phyloP scores from a whole-genome alignment of 2,797 vertebrate species.

The Lepus townsendii region DNA sequence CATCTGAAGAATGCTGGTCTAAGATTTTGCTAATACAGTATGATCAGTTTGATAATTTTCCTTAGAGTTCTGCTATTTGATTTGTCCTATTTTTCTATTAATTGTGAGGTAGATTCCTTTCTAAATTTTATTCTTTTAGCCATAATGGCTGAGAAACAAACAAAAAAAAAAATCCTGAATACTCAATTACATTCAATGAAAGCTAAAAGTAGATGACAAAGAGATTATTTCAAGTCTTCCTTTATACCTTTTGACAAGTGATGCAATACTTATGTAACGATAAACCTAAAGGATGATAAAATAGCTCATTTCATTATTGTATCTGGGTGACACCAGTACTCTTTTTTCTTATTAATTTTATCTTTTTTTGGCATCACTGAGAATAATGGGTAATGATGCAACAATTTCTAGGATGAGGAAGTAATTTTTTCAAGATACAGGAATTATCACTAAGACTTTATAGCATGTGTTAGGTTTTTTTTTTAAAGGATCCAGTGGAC shows the following conservation, averaged over 20 bases:
- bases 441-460: conserved; percentile 19
- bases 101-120: conserved; percentile 11
- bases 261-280: conserved; percentile 43
- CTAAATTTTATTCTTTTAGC: conserved; percentile 47
- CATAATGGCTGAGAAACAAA: conserved; percentile 13
- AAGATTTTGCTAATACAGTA: neutral
- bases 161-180: conserved; percentile 25
- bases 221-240: neutral
- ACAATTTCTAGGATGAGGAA: conserved; percentile 29
- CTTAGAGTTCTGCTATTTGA: neutral
- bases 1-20: neutral
- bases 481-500: neutral
- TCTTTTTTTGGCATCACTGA: conserved; percentile 20
- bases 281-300: conserved; percentile 26
- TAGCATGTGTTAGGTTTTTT: conserved; percentile 26
- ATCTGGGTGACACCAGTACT: neutral
- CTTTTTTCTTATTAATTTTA: conserved; percentile 53
- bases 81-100: conserved; percentile 49
- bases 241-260: conserved; percentile 7
- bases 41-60: neutral
- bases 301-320: conserved; percentile 26
- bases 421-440: conserved; percentile 51
- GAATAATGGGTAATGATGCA: conserved; percentile 44
- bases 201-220: conserved; percentile 1
- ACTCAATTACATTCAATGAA: conserved; percentile 26